Conservation (phyloP, 1,140 invertebrate genomes). For the Colletes gigas region DNA sequence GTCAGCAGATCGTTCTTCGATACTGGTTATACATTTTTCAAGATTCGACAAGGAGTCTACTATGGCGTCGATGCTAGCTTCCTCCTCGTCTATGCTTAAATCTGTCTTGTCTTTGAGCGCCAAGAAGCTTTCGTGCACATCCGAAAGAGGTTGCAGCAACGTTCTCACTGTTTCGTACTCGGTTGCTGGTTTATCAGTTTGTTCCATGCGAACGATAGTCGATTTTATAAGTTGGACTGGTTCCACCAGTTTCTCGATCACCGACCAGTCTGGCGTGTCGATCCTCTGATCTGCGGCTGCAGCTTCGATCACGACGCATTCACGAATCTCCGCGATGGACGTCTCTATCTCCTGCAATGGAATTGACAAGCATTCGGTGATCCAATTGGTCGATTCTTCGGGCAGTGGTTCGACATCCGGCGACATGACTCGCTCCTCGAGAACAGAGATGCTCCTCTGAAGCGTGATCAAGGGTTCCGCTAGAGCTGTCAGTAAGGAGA, state of each 20-base stretch:
- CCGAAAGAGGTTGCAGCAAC: conserved; percentile 56
- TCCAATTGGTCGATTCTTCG: conserved; percentile 49
- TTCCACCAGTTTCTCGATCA: conserved; percentile 47
- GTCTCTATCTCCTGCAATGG: conserved; percentile 68
- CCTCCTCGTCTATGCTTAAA: conserved; percentile 24
- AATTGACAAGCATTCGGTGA: conserved; percentile 59
- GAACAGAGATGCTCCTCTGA: conserved; percentile 77
- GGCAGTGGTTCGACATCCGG: conserved; percentile 48
- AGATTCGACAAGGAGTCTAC: conserved; percentile 60
- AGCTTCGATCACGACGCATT: conserved; percentile 57
- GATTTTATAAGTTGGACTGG: conserved; percentile 43
- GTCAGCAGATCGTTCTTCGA: conserved; percentile 60
- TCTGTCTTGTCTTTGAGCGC: conserved; percentile 44
- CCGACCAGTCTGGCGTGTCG: conserved; percentile 29
- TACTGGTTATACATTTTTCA: conserved; percentile 71
- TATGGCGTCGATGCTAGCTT: conserved; percentile 50
- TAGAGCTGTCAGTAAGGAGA: conserved; percentile 57
- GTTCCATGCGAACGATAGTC: conserved; percentile 25
- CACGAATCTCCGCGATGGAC: conserved; percentile 62
- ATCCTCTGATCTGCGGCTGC: conserved; percentile 34
- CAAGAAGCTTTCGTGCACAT: conserved; percentile 60
- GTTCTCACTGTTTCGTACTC: conserved; percentile 45
- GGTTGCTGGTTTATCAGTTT: background rate
- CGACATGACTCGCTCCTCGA: conserved; percentile 77
- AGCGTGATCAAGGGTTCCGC: conserved; percentile 77